Evolutionary conservation across 2,113 vertebrate genomes (phyloP).

Genomic region (Oryzias melastigma): DNA sequence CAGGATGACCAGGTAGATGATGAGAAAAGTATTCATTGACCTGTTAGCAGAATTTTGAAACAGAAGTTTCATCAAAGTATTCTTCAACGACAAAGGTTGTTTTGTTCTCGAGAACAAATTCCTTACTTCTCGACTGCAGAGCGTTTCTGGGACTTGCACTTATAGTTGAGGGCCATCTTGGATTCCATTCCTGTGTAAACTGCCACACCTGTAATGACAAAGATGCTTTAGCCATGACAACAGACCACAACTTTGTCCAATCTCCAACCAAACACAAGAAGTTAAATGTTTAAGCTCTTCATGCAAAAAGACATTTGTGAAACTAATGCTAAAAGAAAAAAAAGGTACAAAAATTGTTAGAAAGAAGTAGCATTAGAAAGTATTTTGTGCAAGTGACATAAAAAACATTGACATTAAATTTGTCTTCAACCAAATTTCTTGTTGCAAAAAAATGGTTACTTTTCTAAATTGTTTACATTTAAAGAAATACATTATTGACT

Average conservation of each 20-base stretch:
- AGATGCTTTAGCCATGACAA: background rate
- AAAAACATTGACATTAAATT: background rate
- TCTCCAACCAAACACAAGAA: background rate
- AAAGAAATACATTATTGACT: conserved; percentile 25
- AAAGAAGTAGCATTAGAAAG: background rate
- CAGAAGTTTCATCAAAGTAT: background rate
- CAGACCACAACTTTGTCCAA: too few species aligned
- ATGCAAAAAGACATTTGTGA: too few species aligned
- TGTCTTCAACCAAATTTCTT: background rate
- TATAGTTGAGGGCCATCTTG: conserved; percentile 99
- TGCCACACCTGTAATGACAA: conserved; percentile 85
- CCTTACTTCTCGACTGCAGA: conserved; percentile 97
- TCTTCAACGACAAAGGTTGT: background rate
- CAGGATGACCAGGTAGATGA: conserved; percentile 95
- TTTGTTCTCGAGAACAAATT: background rate
- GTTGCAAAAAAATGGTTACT: too few species aligned
- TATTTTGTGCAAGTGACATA: background rate
- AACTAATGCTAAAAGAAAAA: background rate
- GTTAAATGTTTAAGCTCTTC: background rate
- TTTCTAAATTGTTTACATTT: too few species aligned
- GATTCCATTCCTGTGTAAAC: conserved; percentile 99
- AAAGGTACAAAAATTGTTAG: background rate
- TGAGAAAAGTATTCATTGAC: conserved; percentile 98
- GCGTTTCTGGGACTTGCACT: conserved; percentile 98
- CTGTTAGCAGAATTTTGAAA: conserved; percentile 63